Conservation (phyloP, 1,140 invertebrate genomes). For the Psix sp. region DNA sequence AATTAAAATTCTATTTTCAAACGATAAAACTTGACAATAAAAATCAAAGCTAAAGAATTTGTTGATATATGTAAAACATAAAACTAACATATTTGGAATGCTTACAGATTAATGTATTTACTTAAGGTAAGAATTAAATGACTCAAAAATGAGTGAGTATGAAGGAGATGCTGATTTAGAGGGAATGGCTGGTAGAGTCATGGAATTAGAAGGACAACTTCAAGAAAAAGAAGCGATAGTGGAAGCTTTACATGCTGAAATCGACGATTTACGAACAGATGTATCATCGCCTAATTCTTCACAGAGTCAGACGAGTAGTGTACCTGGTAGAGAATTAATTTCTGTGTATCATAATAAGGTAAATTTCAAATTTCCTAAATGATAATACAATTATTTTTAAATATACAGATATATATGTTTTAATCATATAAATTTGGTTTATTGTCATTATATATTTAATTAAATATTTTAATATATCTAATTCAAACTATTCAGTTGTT, state of each 20-base stretch:
- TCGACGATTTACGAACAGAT: conserved; percentile 70
- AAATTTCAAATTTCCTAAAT: too few species aligned
- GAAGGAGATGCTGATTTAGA: conserved; percentile 74
- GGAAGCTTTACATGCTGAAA: conserved; percentile 70
- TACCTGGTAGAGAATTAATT: conserved; percentile 66
- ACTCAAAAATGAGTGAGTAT: conserved; percentile 68
- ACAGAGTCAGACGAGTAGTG: conserved; percentile 70
- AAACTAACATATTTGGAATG: too few species aligned
- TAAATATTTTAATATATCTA: too few species aligned
- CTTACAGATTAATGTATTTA: conserved; percentile 29
- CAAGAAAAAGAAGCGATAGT: conserved; percentile 71
- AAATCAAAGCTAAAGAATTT: too few species aligned
- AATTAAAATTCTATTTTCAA: too few species aligned
- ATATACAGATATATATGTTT: not conserved
- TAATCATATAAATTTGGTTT: not conserved
- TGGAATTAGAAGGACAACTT: conserved; percentile 68
- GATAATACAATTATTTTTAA: not conserved
- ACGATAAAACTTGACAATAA: too few species aligned
- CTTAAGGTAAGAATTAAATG: conserved; percentile 3
- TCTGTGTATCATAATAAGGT: conserved; percentile 70
- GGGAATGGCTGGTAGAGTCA: conserved; percentile 70
- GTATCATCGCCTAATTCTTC: conserved; percentile 72
- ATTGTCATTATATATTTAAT: not conserved
- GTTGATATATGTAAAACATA: too few species aligned
- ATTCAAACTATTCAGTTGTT: conserved; percentile 4